These are phyloP conservation scores for Dolichotis patagonum DNA, from an alignment of 2,113 vertebrate species.

Conservation along the genomic window DNA sequence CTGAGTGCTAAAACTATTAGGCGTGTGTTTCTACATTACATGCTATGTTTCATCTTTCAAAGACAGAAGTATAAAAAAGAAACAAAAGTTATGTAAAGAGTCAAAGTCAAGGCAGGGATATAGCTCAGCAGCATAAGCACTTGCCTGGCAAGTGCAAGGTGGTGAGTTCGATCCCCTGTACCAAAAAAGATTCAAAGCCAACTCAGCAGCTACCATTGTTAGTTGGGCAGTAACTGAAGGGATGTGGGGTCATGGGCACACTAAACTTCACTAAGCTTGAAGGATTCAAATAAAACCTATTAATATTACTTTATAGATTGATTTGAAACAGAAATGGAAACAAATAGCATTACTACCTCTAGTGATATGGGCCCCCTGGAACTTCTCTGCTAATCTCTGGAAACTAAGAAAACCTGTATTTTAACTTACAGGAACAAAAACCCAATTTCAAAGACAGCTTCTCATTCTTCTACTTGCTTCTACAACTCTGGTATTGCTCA, in stretches of 20 bases:
- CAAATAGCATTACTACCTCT: background rate
- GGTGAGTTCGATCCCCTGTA: too few relatives aligned
- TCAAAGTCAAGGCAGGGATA: background rate
- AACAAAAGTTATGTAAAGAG: background rate
- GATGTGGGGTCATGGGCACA: background rate
- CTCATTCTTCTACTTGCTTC: slow-evolving; percentile 66
- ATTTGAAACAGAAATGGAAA: slow-evolving; percentile 18
- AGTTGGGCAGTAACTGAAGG: background rate
- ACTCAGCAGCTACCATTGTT: background rate
- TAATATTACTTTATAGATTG: background rate
- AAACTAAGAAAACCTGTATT: slow-evolving; percentile 34
- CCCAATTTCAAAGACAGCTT: background rate
- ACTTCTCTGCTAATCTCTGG: background rate
- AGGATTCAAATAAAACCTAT: background rate
- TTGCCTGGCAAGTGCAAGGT: too few relatives aligned
- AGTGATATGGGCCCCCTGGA: background rate
- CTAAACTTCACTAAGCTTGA: background rate
- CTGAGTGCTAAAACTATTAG: background rate
- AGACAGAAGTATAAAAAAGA: background rate
- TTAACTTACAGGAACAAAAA: background rate
- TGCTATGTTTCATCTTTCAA: background rate
- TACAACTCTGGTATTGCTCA: slow-evolving; percentile 58
- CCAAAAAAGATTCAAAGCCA: background rate
- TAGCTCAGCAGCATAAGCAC: too few relatives aligned
- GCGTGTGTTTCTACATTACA: background rate